Percentiles rank a stretch among this genome's conserved stretches.
These are phyloP conservation scores for Eupithecia vulgata DNA, from an alignment of 2,888 invertebrate species.

Conservation along the genomic window DNA sequence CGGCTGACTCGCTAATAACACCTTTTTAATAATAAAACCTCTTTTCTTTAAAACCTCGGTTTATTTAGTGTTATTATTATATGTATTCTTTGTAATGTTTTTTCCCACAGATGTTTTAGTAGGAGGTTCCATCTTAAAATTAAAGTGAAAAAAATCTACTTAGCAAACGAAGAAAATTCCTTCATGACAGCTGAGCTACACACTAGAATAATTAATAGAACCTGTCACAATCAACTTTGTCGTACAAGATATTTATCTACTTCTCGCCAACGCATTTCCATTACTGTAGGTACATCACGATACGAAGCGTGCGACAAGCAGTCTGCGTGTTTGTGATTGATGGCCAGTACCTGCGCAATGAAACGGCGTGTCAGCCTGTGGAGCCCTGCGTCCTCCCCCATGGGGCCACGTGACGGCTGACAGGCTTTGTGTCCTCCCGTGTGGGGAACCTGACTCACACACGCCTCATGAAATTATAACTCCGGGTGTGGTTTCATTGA, in stretches of 20 bases:
- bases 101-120: no score
- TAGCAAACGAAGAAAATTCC: no score
- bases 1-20: no score
- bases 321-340: conserved; percentile 2
- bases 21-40: no score
- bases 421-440: neutral
- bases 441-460: neutral
- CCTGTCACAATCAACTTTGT: neutral
- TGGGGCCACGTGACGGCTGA: neutral
- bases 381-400: neutral
- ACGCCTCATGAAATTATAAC: neutral
- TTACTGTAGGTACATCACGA: neutral
- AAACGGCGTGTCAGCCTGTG: neutral
- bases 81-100: no score
- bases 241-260: neutral
- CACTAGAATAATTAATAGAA: neutral
- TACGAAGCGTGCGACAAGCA: neutral
- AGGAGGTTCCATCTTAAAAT: no score
- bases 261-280: conserved; percentile 3
- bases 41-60: no score
- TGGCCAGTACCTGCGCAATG: neutral
- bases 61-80: no score
- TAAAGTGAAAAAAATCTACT: no score
- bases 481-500: neutral
- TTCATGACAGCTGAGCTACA: no score